A percentile compares a stretch with the other conserved stretches of the same genome.
Conservation (phyloP, 2,888 invertebrate species). For the Bombyx huttoni region DNA sequence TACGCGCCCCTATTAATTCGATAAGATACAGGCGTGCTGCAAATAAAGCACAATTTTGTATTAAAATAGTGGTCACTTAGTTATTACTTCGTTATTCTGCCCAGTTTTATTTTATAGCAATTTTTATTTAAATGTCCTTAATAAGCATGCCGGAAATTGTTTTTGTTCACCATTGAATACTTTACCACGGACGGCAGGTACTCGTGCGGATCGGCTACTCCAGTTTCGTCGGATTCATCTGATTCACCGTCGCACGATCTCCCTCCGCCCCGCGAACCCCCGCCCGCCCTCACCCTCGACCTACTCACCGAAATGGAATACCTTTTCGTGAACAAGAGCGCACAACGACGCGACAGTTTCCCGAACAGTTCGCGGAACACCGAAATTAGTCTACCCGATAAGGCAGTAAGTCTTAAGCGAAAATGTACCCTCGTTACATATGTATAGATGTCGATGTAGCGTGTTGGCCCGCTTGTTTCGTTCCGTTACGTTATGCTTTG, state of each 20-base stretch:
- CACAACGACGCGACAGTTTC: slow-evolving; percentile 39
- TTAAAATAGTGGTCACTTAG: too few species aligned
- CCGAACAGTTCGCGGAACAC: slow-evolving; percentile 37
- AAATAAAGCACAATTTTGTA: too few species aligned
- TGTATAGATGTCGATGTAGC: slow-evolving; percentile 13
- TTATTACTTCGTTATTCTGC: too few species aligned
- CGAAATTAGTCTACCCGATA: slow-evolving; percentile 39
- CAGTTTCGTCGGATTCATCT: slow-evolving; percentile 55
- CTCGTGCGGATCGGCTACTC: slow-evolving; percentile 58
- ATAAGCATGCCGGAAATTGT: not conserved
- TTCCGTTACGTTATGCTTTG: slow-evolving; percentile 17
- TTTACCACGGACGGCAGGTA: slow-evolving; percentile 22
- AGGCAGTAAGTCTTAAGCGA: slow-evolving; percentile 40
- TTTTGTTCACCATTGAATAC: not conserved
- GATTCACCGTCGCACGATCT: slow-evolving; percentile 36
- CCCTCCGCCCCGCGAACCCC: slow-evolving; percentile 26
- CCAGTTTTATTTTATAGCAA: slow-evolving; percentile 2
- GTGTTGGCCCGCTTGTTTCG: slow-evolving; percentile 22
- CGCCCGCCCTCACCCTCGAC: slow-evolving; percentile 45
- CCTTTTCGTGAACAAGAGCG: slow-evolving; percentile 37
- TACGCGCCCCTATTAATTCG: too few species aligned
- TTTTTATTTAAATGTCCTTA: slow-evolving; percentile 1
- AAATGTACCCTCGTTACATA: slow-evolving; percentile 8
- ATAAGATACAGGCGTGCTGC: too few species aligned
- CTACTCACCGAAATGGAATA: slow-evolving; percentile 59